Conservation (phyloP, 2,113 vertebrate genomes). For the Labeo catla region DNA sequence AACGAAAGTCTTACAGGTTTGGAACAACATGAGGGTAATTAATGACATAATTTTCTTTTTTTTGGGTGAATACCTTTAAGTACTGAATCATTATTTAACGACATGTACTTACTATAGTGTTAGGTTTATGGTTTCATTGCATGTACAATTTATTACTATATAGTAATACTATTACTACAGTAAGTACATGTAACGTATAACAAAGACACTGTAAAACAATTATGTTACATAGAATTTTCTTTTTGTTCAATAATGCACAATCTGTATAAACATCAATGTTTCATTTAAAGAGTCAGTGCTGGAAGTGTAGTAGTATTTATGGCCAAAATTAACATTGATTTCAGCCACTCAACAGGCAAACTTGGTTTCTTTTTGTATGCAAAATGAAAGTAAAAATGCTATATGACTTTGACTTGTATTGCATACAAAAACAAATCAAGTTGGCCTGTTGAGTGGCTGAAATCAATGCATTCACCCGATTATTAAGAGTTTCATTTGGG, state of each 20-base stretch:
- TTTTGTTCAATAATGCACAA: not conserved
- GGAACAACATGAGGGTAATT: too few species aligned
- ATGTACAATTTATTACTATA: not conserved
- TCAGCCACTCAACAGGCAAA: too few species aligned
- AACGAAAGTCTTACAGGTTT: too few species aligned
- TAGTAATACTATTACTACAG: not conserved
- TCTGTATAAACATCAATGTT: not conserved
- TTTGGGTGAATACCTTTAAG: not conserved
- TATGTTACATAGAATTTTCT: too few species aligned
- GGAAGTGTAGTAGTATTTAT: not conserved
- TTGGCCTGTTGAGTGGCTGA: not conserved
- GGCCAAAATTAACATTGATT: not conserved
- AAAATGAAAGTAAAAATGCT: too few species aligned
- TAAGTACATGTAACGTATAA: not conserved
- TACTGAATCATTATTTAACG: not conserved
- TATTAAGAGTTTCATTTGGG: not conserved
- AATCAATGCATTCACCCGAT: not conserved
- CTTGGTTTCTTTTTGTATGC: too few species aligned
- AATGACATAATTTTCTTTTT: too few species aligned
- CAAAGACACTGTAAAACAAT: too few species aligned
- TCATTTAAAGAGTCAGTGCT: not conserved
- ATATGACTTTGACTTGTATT: too few species aligned
- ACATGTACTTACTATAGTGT: not conserved
- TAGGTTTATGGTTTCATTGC: not conserved
- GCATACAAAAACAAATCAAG: too few species aligned